Evolutionary conservation across 1,140 invertebrate species (phyloP), one percentile per base, ranked within the genome.

Genomic region (Zaprionus camerounensis): DNA sequence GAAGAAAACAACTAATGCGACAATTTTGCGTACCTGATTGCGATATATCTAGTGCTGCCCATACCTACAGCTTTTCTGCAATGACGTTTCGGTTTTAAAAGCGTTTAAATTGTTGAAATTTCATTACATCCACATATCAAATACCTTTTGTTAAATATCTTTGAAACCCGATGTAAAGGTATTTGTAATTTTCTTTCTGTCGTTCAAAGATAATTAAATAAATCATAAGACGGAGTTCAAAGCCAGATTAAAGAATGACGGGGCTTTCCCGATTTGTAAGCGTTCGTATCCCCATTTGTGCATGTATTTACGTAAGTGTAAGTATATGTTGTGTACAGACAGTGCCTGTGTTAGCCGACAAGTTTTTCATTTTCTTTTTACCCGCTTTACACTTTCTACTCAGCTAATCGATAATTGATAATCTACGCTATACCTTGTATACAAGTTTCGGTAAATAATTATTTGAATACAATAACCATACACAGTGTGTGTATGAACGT

Each of bases 381-480:
- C 64, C 41, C 44, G 46, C 51, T 63, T 26, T 71, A 74, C 55
- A 69, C 82, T 78, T 78, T 78, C 75, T 73, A 74, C 76, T 59
- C 73, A 71, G 71, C 79, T 85, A 91, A 90, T 91, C 85, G 86
- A 90, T 91, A 91, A 91, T 91, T 91, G 86, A 91, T 82, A 91
- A 91, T 91, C 86, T 87, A 59, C 41, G 68, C 63, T 75, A 56
- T 51, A 58, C 36, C 46, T 51, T 51, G 46, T 24, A 20, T 51
- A 24, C 46, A 51, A 24, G 46, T 24, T 51, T 51, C 20, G 46
- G 46, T 51, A 51, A 51, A 20, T 51, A 51, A 56, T 56, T 56
- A 31, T 56, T 56, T 56, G 22, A 20, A 51, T 51, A 51, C 46
- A 24, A 34, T 34, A 34, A 24, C 9, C 46, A 13, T 17, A 46